These are phyloP conservation scores for Heliconius hewitsoni DNA, from an alignment of 1,140 invertebrate species.

Conservation along the genomic window DNA sequence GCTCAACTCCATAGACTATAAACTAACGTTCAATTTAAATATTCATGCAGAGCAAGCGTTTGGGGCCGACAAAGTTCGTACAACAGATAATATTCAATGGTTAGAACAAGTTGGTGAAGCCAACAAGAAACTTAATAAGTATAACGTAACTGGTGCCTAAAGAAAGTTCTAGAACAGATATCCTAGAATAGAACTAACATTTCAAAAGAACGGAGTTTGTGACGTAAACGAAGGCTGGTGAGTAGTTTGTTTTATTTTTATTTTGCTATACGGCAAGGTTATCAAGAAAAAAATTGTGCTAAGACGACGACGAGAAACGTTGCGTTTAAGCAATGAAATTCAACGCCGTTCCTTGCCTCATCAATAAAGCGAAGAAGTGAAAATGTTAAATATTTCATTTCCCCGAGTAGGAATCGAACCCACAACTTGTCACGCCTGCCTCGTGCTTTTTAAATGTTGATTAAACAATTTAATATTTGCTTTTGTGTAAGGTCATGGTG, in stretches of 20 bases:
- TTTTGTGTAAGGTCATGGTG: not conserved
- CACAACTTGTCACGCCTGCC: not conserved
- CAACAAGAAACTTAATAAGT: not conserved
- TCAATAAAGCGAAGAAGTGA: not conserved
- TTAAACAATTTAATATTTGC: not conserved
- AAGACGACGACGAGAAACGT: not conserved
- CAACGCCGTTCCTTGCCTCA: not conserved
- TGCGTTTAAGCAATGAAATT: not conserved
- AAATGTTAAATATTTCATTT: not conserved
- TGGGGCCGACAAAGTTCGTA: conserved; percentile 6
- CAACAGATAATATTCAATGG: conserved; percentile 19
- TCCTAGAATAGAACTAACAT: not conserved
- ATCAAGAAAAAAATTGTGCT: not conserved
- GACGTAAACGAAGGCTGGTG: not conserved
- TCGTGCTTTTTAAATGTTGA: too few relatives aligned
- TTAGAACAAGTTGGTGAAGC: not conserved
- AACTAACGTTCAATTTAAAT: conserved; percentile 15
- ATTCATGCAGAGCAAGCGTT: conserved; percentile 10
- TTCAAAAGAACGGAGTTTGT: not conserved
- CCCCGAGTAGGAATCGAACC: not conserved
- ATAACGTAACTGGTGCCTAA: not conserved
- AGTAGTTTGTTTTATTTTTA: too few relatives aligned
- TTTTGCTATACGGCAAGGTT: too few relatives aligned
- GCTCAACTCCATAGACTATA: not conserved
- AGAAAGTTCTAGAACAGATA: not conserved